These are phyloP conservation scores for Ericerus pela DNA, from an alignment of 1,140 invertebrate species.

Conservation along the genomic window DNA sequence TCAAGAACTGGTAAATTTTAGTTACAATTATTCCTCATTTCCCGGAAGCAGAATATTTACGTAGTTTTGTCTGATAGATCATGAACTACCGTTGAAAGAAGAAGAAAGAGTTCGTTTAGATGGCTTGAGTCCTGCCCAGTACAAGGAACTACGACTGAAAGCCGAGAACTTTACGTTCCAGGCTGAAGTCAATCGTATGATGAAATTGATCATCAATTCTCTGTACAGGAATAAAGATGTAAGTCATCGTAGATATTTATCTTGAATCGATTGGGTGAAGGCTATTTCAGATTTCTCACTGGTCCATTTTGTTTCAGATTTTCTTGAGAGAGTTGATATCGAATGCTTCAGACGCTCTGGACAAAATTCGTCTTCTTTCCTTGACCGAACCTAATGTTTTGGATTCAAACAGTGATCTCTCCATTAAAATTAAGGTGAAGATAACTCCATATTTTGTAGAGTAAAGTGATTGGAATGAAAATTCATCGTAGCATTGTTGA, in stretches of 20 bases:
- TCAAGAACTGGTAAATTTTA: slow-evolving; percentile 56
- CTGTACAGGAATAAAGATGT: slow-evolving; percentile 95
- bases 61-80: slow-evolving; percentile 39
- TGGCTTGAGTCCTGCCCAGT: slow-evolving; percentile 82
- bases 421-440: slow-evolving; percentile 72
- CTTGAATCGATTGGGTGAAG: too few species aligned
- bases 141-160: slow-evolving; percentile 79
- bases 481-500: neutral
- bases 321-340: slow-evolving; percentile 95
- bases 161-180: slow-evolving; percentile 90
- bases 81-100: slow-evolving; percentile 65
- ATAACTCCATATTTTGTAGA: neutral
- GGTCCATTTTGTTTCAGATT: slow-evolving; percentile 57
- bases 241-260: slow-evolving; percentile 16
- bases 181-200: slow-evolving; percentile 96
- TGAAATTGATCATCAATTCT: slow-evolving; percentile 99
- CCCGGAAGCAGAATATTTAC: neutral
- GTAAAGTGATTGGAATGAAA: neutral
- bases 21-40: neutral
- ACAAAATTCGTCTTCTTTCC: slow-evolving; percentile 86
- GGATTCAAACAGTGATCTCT: slow-evolving; percentile 62
- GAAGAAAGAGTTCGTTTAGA: slow-evolving; percentile 96
- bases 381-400: slow-evolving; percentile 72
- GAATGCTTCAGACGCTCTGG: slow-evolving; percentile 88
- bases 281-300: too few species aligned